Base-by-base conservation (phyloP, 1,140 invertebrate species). In the Coelopa frigida region DNA sequence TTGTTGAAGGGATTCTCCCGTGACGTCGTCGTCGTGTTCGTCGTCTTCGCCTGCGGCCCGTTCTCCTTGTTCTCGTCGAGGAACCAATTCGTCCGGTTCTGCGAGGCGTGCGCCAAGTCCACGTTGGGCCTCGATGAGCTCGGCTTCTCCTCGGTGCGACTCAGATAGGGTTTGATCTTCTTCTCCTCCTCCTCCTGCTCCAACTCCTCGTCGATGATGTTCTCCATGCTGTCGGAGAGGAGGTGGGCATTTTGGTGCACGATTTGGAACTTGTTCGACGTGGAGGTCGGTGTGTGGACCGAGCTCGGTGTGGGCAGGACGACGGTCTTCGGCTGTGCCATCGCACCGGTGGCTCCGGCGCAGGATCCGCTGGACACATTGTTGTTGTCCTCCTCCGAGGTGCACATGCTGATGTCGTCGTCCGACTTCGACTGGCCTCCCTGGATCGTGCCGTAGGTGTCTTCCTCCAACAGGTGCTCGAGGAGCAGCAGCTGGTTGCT, bases 401-500 rank as follows among this genome's bases (percentile, higher is more conserved):
- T 61, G 45, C 58, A 61, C 55, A 63, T 59, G 55, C 64, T 68
- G 3, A 62, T 50, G 31, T 66, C 57, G 24, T 68, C 62, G 48
- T 61, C 38, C 0, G 39, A 40, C 53, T 29, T 66, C 48, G 17
- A 23, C 38, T 49, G 24, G 15, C 31, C 33, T n/a, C 55, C 48
- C 23, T 57, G 55, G 3, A 61, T 39, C 21, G 49, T 60, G 22
- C 61, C 62, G 37, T 70, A 70, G 14, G 64, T 68, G 23, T 66
- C 66, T 46, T 69, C 66, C 48, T 65, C 58, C 8, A 70, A 55
- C 27, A 70, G 47, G 49, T 61, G 57, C 41, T 70, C 66, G 14
- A 70, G 53, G 20, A 70, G 46, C 39, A 68, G 44, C 23, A 70
- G 43, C 40, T 70, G 57, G 48, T 70, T 70, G 38, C 64, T 68